A percentile compares a stretch with the other conserved stretches of the same genome.
phyloP scores from a whole-genome alignment of 2,888 invertebrate genomes.

The Idaea aversata region DNA sequence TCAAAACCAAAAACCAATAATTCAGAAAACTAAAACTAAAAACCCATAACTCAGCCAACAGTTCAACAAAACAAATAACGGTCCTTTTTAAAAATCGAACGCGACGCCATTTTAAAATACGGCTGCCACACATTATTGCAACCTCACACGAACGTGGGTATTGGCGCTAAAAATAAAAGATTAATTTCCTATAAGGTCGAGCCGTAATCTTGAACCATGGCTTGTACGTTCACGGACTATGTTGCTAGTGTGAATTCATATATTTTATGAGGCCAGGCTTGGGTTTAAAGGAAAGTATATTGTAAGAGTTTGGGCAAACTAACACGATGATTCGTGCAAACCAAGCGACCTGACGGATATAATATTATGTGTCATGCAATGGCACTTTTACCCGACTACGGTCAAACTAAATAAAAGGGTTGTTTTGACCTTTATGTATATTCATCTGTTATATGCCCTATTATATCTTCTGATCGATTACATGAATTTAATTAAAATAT shows the following conservation, averaged over 20 bases:
- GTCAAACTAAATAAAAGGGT: no score
- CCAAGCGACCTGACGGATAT: no score
- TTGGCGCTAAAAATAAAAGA: slow-evolving; percentile 70
- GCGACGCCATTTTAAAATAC: slow-evolving; percentile 66
- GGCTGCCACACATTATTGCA: slow-evolving; percentile 57
- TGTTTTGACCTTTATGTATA: no score
- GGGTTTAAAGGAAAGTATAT: background rate
- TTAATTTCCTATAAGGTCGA: slow-evolving; percentile 66
- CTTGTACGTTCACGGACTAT: slow-evolving; percentile 33
- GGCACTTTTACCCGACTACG: no score
- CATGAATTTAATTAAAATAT: no score
- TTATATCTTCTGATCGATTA: no score
- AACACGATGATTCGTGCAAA: background rate
- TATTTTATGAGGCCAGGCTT: slow-evolving; percentile 14
- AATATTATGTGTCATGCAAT: no score
- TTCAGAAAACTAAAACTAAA: slow-evolving; percentile 23
- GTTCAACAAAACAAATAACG: slow-evolving; percentile 38
- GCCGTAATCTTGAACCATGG: slow-evolving; percentile 41
- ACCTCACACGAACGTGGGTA: slow-evolving; percentile 55
- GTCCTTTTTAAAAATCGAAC: slow-evolving; percentile 53
- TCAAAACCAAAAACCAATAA: slow-evolving; percentile 22
- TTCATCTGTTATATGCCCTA: no score
- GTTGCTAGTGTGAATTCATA: slow-evolving; percentile 34
- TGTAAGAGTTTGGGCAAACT: background rate
- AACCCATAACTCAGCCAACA: slow-evolving; percentile 35